These are phyloP conservation scores for Stigmatopora argus DNA, from an alignment of 2,113 vertebrate species.

Conservation along the genomic window DNA sequence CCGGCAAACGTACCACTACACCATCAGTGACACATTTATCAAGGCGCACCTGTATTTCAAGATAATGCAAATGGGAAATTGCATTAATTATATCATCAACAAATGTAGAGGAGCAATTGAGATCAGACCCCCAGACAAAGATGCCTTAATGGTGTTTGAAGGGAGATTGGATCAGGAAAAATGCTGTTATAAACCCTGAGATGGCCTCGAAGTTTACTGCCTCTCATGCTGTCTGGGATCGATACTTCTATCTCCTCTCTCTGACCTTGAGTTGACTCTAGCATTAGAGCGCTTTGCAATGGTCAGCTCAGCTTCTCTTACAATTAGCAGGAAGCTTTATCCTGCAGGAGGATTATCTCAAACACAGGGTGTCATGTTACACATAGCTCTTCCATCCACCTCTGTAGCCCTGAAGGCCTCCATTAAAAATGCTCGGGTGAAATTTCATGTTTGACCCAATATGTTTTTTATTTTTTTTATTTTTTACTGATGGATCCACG, in stretches of 20 bases:
- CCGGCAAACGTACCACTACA: too few relatives aligned
- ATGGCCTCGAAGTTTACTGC: conserved; percentile 59
- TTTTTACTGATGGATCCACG: conserved; percentile 15
- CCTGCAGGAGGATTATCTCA: conserved; percentile 49
- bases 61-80: conserved; percentile 8
- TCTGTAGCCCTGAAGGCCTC: conserved; percentile 30
- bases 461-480: not conserved
- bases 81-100: conserved; percentile 17
- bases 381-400: conserved; percentile 13
- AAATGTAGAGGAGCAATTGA: conserved; percentile 33
- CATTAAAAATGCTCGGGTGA: conserved; percentile 37
- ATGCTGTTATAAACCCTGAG: conserved; percentile 33
- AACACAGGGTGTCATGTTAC: conserved; percentile 62
- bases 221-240: conserved; percentile 48
- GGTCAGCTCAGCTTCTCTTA: conserved; percentile 72
- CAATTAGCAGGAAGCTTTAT: conserved; percentile 74
- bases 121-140: conserved; percentile 48
- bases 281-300: conserved; percentile 57
- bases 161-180: conserved; percentile 49
- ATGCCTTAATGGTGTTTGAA: conserved; percentile 44
- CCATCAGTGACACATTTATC: too few relatives aligned
- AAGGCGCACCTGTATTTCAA: too few relatives aligned
- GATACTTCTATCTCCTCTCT: conserved; percentile 58
- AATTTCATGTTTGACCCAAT: conserved; percentile 28
- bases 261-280: conserved; percentile 72